Base-by-base conservation (phyloP, 2,797 vertebrate species). In the Trematomus bernacchii region DNA sequence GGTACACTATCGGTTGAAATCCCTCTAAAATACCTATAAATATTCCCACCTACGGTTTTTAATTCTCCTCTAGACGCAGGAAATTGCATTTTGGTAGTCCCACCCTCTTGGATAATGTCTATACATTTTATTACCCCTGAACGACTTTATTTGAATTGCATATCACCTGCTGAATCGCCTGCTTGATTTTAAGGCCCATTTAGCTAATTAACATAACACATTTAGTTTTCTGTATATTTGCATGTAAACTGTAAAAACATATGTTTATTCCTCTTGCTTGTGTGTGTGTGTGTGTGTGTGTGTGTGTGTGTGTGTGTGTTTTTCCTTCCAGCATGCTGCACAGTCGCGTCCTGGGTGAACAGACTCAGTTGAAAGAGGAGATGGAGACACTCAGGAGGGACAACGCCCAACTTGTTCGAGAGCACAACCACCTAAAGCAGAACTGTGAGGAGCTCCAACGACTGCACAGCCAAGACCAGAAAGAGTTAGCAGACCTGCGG, bases 391-490 rank as follows among this genome's bases (percentile, higher is more conserved):
- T 98, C 88, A 96, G 96, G 90, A 96, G 96, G 89, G 97, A 99
- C 74, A 97, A 97, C 1, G 89, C 95, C 0, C 97, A 98, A 90
- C 87, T 99, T 60, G 95, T 97, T 66, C 87, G 97, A 60, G 97
- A 99, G 54, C 97, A 98, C 83, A 98, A 97, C 76, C 97, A 98
- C 82, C 95, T 99, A 14, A 96, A 99, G 87, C 98, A 99, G 93
- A 97, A 93, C 0, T 99, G 97, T 40, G 97, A 99, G 92, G 98
- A 99, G 86, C 97, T 99, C 74, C 96, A 96, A 83, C 95, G 97
- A 14, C 95, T 98, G 40, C 97, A 97, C 0, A 91, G 96, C 0
- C 96, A 98, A 74, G 98, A 98, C 88, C 98, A 99, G 94, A 96
- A 96, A 73, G 98, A 99, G 89, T 93, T 98, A 33, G 95, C 96